These are phyloP conservation scores for Anolis carolinensis DNA, from an alignment of 2,113 vertebrate species.

Conservation along the genomic window DNA sequence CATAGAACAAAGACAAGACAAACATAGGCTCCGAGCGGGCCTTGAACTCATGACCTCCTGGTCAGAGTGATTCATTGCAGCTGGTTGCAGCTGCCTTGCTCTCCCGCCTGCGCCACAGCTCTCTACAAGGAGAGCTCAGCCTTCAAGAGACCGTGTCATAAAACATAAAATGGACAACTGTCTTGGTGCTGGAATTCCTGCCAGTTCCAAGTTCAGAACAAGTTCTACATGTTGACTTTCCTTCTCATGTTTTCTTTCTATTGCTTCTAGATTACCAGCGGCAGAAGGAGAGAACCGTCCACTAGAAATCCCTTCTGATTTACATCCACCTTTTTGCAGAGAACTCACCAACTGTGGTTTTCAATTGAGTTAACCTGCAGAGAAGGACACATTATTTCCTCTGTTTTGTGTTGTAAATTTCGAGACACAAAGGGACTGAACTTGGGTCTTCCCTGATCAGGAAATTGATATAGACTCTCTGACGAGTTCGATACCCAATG, in stretches of 20 bases:
- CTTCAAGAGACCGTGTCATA: neutral
- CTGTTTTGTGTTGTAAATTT: neutral
- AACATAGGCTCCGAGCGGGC: too few species aligned
- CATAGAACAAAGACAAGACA: too few species aligned
- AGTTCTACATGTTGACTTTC: neutral
- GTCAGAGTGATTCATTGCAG: too few species aligned
- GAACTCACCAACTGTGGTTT: neutral
- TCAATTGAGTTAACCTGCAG: neutral
- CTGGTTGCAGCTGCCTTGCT: too few species aligned
- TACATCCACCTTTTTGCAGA: neutral
- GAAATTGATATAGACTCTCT: neutral
- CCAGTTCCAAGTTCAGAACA: too few species aligned
- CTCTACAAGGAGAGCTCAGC: neutral
- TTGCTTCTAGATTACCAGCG: slow-evolving; percentile 89
- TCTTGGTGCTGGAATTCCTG: too few species aligned
- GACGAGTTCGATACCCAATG: neutral
- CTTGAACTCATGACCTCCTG: too few species aligned
- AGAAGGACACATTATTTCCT: neutral
- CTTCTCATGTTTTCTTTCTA: neutral
- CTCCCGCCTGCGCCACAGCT: too few species aligned
- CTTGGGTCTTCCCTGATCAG: neutral
- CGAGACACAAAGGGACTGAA: too few species aligned
- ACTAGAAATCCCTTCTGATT: slow-evolving; percentile 74
- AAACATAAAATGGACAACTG: too few species aligned
- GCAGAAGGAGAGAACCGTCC: slow-evolving; percentile 96